Evolutionary conservation across 2,888 invertebrate genomes (phyloP).

Genomic region (Dicyrtomina minuta): DNA sequence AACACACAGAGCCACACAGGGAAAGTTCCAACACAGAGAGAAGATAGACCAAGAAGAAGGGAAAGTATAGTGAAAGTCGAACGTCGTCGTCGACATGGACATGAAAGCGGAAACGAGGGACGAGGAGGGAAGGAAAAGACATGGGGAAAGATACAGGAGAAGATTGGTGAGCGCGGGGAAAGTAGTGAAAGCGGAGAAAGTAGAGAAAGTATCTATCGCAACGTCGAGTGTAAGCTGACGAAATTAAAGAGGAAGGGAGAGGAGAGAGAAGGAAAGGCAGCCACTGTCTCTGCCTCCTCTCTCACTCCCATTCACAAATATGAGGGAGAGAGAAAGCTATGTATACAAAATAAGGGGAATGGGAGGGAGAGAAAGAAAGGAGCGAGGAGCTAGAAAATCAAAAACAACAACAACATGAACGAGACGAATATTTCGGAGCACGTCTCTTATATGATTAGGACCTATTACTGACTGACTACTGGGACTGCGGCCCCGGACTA

Average conservation of each 20-base stretch:
- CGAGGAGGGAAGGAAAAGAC: background rate
- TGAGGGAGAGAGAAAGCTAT: background rate
- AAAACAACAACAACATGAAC: no score
- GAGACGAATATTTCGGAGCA: no score
- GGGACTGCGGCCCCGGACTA: no score
- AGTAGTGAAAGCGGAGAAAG: constrained; percentile 12
- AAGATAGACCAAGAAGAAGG: background rate
- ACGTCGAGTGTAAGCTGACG: no score
- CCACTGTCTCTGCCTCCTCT: no score
- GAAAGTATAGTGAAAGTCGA: background rate
- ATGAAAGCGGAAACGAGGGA: constrained; percentile 2
- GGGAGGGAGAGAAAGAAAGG: constrained; percentile 2
- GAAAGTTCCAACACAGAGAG: background rate
- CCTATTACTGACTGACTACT: no score
- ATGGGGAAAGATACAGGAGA: constrained; percentile 8
- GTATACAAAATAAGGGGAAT: background rate
- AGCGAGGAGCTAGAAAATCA: no score
- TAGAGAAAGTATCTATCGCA: constrained; percentile 14
- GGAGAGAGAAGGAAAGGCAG: constrained; percentile 13
- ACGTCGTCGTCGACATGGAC: background rate
- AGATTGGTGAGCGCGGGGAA: no score
- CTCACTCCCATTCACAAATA: background rate
- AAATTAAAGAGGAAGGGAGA: constrained; percentile 20
- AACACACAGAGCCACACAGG: background rate
- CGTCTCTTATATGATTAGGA: no score